A percentile compares a stretch with the other conserved stretches of the same genome.
phyloP scores from a whole-genome alignment of 1,140 invertebrate genomes.

The Zaprionus lachaisei region DNA sequence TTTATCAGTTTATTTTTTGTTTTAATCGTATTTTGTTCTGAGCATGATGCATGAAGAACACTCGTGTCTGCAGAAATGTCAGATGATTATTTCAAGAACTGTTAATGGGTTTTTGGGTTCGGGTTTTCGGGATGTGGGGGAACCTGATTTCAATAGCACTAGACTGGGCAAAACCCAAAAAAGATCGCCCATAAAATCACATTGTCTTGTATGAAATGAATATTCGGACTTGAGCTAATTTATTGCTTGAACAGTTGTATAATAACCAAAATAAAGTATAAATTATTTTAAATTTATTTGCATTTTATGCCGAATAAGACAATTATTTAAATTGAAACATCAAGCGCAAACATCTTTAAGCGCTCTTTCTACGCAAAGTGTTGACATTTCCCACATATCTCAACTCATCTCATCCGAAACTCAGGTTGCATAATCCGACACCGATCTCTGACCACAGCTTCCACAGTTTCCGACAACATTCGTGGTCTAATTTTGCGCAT shows the following conservation, averaged over 20 bases:
- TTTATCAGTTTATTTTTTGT: slow-evolving; percentile 40
- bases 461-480: slow-evolving; percentile 3
- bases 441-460: background rate
- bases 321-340: background rate
- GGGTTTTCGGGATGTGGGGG: background rate
- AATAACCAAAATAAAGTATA: slow-evolving; percentile 21
- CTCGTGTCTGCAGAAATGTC: slow-evolving; percentile 50
- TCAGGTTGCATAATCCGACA: slow-evolving; percentile 19
- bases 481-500: slow-evolving; percentile 8
- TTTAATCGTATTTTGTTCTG: background rate
- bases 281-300: slow-evolving; percentile 20
- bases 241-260: slow-evolving; percentile 8
- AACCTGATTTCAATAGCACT: slow-evolving; percentile 53
- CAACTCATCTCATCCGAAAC: slow-evolving; percentile 14
- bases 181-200: slow-evolving; percentile 29
- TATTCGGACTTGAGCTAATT: slow-evolving; percentile 8
- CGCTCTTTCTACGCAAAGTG: background rate
- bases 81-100: slow-evolving; percentile 44
- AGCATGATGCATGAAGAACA: slow-evolving; percentile 6
- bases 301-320: slow-evolving; percentile 7
- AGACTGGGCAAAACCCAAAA: slow-evolving; percentile 36
- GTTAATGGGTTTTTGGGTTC: slow-evolving; percentile 20
- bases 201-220: slow-evolving; percentile 17
- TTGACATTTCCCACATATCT: slow-evolving; percentile 30
- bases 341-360: slow-evolving; percentile 5